Conservation (phyloP, 2,113 vertebrate genomes). For the Nibea coibor region DNA sequence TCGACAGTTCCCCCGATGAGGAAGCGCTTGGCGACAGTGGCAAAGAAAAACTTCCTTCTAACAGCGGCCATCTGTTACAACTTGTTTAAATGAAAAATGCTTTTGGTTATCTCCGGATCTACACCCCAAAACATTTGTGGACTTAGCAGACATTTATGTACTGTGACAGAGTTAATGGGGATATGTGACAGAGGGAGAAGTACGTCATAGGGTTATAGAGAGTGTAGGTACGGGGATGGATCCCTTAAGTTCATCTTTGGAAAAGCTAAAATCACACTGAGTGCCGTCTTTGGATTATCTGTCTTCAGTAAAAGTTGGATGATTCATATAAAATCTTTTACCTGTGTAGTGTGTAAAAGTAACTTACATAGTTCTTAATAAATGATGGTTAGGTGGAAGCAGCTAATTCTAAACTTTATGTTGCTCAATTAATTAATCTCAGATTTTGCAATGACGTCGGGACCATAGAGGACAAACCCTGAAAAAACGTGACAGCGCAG, state of each 20-base stretch:
- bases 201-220: too few relatives aligned
- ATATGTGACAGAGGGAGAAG: neutral
- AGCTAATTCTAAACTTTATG: neutral
- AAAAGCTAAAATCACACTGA: neutral
- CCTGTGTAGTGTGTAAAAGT: neutral
- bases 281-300: neutral
- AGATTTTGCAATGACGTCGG: neutral
- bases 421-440: neutral
- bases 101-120: too few relatives aligned
- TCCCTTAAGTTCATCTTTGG: neutral
- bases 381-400: neutral
- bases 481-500: too few relatives aligned
- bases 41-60: too few relatives aligned
- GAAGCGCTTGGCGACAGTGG: too few relatives aligned
- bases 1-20: too few relatives aligned
- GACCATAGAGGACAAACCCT: neutral
- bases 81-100: too few relatives aligned
- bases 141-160: too few relatives aligned
- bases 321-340: neutral
- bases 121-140: too few relatives aligned
- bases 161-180: too few relatives aligned
- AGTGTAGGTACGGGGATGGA: neutral
- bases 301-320: neutral
- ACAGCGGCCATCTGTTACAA: too few relatives aligned
- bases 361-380: neutral